Base-by-base conservation (phyloP, 2,113 vertebrate genomes). In the Sphaerodactylus townsendi region DNA sequence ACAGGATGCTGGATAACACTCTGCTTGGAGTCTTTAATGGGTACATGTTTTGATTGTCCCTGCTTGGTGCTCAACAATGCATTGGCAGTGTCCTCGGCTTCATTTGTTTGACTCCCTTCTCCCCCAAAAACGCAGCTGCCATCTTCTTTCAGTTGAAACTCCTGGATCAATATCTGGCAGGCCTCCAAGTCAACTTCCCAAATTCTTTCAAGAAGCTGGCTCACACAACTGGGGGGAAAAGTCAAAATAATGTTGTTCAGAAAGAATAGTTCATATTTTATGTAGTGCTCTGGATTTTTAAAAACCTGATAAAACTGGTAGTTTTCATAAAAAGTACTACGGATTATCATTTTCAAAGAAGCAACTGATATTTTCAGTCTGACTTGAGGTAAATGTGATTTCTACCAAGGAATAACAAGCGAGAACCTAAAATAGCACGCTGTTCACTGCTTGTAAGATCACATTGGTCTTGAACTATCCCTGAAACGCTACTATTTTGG, bases 131-230 rank as follows among this genome's bases (percentile, higher is more conserved):
- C 94, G 37, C 87, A 89, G 92, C 90, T 89, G 90, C 91, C 93
- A 56, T 83, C 77, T 5, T 96, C 95, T 78, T 95, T 95, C 85
- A 97, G 90, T 88, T 96, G 95, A 86, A 97, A 95, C 23, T 95
- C 95, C 85, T 90, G 96, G 68, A 97, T 82, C 85, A 98, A 95
- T 69, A 98, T 90, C 92, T 94, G 96, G 91, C 98, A 98, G 3
- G 97, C 95, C 93, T 99, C 97, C 92, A 97, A 92, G 93, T 98
- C 98, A 4, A 97, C 97, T 90, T 97, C 97, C 96, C 97, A 98
- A 89, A 98, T 96, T 90, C 94, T 96, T 82, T 96, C 95, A 89
- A 98, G 91, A 83, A 96, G 95, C 0, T 96, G 95, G 88, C 95
- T 97, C 84, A 94, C 77, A 2, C 95, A 97, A 88, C 98, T 98